Conservation (phyloP, 2,113 vertebrate genomes). For the Alethe castanea region DNA sequence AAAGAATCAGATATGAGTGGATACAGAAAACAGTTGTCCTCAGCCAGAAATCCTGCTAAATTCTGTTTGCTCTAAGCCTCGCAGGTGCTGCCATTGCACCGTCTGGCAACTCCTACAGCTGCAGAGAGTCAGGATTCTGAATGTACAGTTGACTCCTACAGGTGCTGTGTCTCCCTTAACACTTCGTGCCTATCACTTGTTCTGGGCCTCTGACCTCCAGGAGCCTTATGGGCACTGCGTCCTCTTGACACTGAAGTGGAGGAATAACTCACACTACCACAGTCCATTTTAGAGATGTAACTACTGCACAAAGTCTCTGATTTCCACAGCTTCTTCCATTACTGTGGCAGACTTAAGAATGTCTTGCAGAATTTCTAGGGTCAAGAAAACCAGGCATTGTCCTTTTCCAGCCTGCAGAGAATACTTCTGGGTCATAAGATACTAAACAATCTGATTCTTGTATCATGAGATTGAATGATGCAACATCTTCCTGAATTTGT, state of each 20-base stretch:
- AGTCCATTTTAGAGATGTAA: background rate
- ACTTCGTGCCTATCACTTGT: background rate
- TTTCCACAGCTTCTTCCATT: background rate
- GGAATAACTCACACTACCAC: background rate
- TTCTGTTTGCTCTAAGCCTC: background rate
- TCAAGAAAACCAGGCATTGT: background rate
- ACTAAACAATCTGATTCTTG: background rate
- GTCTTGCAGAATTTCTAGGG: background rate
- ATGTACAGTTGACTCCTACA: background rate
- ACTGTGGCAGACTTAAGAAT: background rate
- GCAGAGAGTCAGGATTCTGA: background rate
- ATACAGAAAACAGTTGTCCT: background rate
- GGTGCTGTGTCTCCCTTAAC: background rate
- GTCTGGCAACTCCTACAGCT: background rate
- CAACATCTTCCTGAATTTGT: background rate
- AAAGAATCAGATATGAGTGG: background rate
- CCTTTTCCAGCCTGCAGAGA: background rate
- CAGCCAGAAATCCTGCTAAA: background rate
- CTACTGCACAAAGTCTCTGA: background rate
- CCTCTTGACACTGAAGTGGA: background rate
- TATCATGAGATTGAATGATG: background rate
- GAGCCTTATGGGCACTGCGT: accelerated
- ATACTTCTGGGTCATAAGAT: background rate
- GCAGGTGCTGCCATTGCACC: background rate
- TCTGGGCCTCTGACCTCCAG: background rate